Evolutionary conservation across 2,113 vertebrate genomes (phyloP).

Genomic region (Glaucomys volans): DNA sequence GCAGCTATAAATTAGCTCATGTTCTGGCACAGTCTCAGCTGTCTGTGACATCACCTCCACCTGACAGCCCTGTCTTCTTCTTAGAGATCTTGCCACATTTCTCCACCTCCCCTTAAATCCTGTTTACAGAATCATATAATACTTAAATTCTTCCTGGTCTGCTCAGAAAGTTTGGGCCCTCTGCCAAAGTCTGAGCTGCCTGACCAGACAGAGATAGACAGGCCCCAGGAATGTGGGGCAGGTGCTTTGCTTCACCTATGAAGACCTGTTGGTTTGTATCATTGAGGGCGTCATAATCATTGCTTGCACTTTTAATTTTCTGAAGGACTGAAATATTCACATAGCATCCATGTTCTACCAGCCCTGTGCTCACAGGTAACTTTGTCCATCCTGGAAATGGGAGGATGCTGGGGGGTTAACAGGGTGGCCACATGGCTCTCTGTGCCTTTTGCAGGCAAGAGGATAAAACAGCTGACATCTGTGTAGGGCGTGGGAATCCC

Average conservation of each 20-base stretch:
- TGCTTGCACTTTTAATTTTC: constrained; percentile 69
- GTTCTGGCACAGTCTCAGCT: background rate
- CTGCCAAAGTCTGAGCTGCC: constrained; percentile 42
- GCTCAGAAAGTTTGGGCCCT: background rate
- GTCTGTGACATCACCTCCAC: constrained; percentile 62
- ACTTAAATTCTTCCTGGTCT: constrained; percentile 52
- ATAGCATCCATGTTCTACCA: background rate
- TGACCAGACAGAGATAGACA: background rate
- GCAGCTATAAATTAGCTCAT: constrained; percentile 51
- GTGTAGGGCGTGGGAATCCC: constrained; percentile 72
- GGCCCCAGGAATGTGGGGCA: constrained; percentile 65
- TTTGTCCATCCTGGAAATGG: background rate
- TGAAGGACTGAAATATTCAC: constrained; percentile 71
- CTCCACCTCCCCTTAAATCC: background rate
- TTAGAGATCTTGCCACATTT: constrained; percentile 12
- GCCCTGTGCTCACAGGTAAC: background rate
- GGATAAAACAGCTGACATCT: constrained; percentile 60
- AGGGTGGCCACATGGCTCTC: background rate
- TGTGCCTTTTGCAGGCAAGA: constrained; percentile 41
- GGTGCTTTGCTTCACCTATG: constrained; percentile 53
- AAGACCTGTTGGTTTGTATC: constrained; percentile 68
- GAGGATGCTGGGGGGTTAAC: too few relatives aligned
- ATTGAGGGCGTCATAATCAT: background rate
- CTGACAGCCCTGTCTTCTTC: constrained; percentile 9
- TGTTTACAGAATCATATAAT: background rate